Conservation (phyloP, 2,797 vertebrate genomes). For the Pseudopleuronectes americanus region DNA sequence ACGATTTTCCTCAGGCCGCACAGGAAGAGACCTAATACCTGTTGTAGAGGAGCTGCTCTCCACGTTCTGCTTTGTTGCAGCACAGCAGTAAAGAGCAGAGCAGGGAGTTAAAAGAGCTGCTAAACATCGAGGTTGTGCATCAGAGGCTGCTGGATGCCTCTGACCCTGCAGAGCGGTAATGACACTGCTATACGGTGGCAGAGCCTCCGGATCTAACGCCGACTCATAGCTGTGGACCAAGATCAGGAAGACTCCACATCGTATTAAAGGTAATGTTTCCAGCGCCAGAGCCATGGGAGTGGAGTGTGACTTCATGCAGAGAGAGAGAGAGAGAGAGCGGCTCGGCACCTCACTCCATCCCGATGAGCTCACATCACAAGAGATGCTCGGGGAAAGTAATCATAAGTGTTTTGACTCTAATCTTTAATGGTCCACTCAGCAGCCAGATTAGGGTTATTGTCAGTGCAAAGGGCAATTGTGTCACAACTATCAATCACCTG, state of each 20-base stretch:
- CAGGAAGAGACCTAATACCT: neutral
- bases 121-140: slow-evolving; percentile 50
- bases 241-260: slow-evolving; percentile 60
- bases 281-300: slow-evolving; percentile 35
- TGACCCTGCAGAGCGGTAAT: slow-evolving; percentile 66
- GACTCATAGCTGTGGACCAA: slow-evolving; percentile 70
- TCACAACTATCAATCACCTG: slow-evolving; percentile 59
- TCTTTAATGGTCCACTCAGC: slow-evolving; percentile 58
- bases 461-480: slow-evolving; percentile 62
- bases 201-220: slow-evolving; percentile 42
- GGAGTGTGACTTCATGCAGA: slow-evolving; percentile 13
- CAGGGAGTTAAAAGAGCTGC: slow-evolving; percentile 29
- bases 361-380: slow-evolving; percentile 28
- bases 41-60: neutral
- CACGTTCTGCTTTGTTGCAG: slow-evolving; percentile 33
- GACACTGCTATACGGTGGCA: slow-evolving; percentile 59
- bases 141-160: slow-evolving; percentile 45
- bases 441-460: slow-evolving; percentile 50
- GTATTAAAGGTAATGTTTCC: slow-evolving; percentile 68
- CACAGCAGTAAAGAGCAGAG: neutral
- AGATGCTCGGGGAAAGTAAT: slow-evolving; percentile 45
- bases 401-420: slow-evolving; percentile 49
- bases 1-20: neutral
- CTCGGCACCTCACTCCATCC: slow-evolving; percentile 30
- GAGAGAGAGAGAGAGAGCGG: neutral